phyloP scores from a whole-genome alignment of 1,140 invertebrate genomes.

The Euura lappo region DNA sequence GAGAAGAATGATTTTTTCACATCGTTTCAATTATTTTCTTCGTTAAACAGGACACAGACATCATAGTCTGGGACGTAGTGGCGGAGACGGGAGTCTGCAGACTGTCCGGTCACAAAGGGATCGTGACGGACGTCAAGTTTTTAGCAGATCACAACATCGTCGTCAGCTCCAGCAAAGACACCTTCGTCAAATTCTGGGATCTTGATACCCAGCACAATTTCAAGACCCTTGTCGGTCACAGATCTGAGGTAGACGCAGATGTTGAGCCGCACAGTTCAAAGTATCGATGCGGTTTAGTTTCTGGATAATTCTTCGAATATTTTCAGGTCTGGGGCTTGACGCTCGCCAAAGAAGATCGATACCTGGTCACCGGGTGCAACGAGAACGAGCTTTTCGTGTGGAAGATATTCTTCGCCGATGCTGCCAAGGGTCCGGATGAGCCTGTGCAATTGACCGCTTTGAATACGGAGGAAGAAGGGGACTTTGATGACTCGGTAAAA shows the following conservation, averaged over 20 bases:
- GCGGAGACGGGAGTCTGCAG: constrained; percentile 88
- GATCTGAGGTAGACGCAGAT: constrained; percentile 68
- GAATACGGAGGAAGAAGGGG: constrained; percentile 62
- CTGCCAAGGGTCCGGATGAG: constrained; percentile 47
- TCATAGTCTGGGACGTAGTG: constrained; percentile 95
- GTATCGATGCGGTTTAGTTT: not conserved
- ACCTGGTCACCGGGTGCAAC: constrained; percentile 85
- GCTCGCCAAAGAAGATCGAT: constrained; percentile 78
- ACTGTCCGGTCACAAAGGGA: constrained; percentile 90
- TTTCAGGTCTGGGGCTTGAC: constrained; percentile 83
- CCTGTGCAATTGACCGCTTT: constrained; percentile 53
- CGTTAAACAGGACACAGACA: constrained; percentile 80
- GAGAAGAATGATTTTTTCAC: no score
- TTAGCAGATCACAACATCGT: constrained; percentile 79
- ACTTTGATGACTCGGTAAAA: constrained; percentile 62
- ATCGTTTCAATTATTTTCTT: constrained; percentile 19
- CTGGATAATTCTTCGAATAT: constrained; percentile 18
- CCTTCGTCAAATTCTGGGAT: constrained; percentile 98
- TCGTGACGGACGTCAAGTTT: constrained; percentile 88
- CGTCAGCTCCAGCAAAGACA: constrained; percentile 92
- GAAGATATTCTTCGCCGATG: constrained; percentile 62
- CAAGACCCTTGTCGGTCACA: constrained; percentile 85
- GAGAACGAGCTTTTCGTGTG: constrained; percentile 88
- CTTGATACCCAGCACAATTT: constrained; percentile 95
- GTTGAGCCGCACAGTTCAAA: constrained; percentile 16